Base-by-base conservation (phyloP, 2,113 vertebrate species). In the Zapornia atra region DNA sequence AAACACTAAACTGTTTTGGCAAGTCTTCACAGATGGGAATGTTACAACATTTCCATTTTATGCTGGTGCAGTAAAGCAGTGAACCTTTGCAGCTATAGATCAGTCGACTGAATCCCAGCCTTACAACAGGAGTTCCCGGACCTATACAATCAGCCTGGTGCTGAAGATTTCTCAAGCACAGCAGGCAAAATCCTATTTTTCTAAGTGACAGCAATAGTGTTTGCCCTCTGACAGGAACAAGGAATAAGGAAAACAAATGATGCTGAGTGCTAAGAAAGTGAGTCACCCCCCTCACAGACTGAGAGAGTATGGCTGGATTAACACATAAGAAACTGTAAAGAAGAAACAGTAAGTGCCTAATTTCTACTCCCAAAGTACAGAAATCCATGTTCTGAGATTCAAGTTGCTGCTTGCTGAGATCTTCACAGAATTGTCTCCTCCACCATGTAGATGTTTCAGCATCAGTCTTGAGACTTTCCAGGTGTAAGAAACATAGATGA, bases 1-100 rank as follows among this genome's bases (percentile, higher is more conserved):
- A 98, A 98, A 98, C 97, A 96, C 97, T 96, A 97, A 96, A 97
- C 92, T 97, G 71, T 97, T 97, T 97, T 98, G 96, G 97, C 97
- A 98, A 97, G 96, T 97, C 96, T 97, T 97, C 96, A 96, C 94
- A 95, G 97, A 96, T 42, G 80, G 94, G 96, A 97, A 95, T 89
- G 93, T 92, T 96, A 96, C 70, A 96, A 97, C 94, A 96, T 96
- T 98, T 97, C 96, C 96, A 96, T 97, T 97, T 98, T 95, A 97
- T 97, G 96, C 95, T 92, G 78, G 91, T 95, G 91, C 65, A 76
- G 84, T 89, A 96, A 97, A 92, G 95, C 96, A 93, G 88, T 92
- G 92, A 97, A 97, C 95, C 94, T 97, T 96, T 96, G 95, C 94
- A 90, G 97, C 96, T 88, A 90, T 91, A 94, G 92, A 94, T 95